These are phyloP conservation scores for Thunnus albacares DNA, from an alignment of 2,797 vertebrate genomes.

Conservation along the genomic window DNA sequence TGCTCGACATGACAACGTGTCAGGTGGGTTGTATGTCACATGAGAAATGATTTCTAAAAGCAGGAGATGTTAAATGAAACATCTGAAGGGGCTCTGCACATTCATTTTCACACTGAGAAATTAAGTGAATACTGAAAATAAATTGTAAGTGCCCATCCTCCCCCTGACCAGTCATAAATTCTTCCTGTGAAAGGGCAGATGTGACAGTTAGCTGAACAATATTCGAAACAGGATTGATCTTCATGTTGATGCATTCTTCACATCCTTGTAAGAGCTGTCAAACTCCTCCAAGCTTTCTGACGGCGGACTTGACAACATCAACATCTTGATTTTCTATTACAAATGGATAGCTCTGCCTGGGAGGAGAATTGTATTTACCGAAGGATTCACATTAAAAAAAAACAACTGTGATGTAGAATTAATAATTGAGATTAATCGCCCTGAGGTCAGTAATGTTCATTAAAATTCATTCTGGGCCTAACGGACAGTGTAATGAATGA, in stretches of 20 bases:
- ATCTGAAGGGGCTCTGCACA: slow-evolving; percentile 30
- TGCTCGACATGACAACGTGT: slow-evolving; percentile 11
- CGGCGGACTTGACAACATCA: slow-evolving; percentile 75
- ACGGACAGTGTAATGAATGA: slow-evolving; percentile 45
- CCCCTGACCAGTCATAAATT: slow-evolving; percentile 74
- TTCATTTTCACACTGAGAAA: slow-evolving; percentile 57
- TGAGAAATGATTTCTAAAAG: slow-evolving; percentile 24
- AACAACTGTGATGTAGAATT: background rate
- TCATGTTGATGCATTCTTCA: slow-evolving; percentile 76
- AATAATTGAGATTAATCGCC: slow-evolving; percentile 36
- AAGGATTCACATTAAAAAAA: background rate
- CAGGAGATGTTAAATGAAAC: slow-evolving; percentile 42
- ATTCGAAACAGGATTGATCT: slow-evolving; percentile 81
- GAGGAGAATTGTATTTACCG: slow-evolving; percentile 21
- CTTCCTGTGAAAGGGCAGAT: slow-evolving; percentile 77
- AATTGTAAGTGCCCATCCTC: slow-evolving; percentile 63
- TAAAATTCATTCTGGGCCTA: slow-evolving; percentile 49
- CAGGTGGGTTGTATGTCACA: slow-evolving; percentile 21
- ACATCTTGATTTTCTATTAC: slow-evolving; percentile 80
- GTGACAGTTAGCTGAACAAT: slow-evolving; percentile 78
- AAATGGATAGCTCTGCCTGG: slow-evolving; percentile 49
- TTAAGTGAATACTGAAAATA: slow-evolving; percentile 66
- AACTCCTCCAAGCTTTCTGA: slow-evolving; percentile 71
- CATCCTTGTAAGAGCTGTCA: slow-evolving; percentile 80
- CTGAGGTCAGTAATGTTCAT: slow-evolving; percentile 31